A percentile compares a stretch with the other conserved stretches of the same genome.
These are phyloP conservation scores for Branchipolynoe longqiensis DNA, from an alignment of 2,888 invertebrate genomes.

Conservation along the genomic window DNA sequence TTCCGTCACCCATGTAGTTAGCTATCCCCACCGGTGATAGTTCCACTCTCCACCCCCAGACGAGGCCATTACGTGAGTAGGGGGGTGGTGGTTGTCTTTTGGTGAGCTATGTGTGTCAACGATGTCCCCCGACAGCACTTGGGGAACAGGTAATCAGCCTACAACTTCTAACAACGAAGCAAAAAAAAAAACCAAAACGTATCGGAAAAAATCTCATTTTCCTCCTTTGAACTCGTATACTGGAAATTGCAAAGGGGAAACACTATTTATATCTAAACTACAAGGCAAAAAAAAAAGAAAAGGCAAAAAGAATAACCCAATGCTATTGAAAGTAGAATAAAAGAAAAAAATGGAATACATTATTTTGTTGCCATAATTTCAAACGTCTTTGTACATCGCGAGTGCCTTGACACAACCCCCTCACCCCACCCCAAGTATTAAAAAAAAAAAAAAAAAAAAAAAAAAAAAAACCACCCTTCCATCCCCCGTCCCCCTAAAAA, in stretches of 20 bases:
- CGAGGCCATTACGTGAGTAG: constrained; percentile 20
- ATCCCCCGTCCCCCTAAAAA: constrained; percentile 20
- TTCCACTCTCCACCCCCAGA: constrained; percentile 15
- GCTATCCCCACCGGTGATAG: background rate
- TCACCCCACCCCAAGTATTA: too few species aligned
- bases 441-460: too few species aligned
- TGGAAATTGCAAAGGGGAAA: constrained; percentile 30
- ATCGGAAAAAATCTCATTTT: constrained; percentile 53
- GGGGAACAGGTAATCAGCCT: constrained; percentile 10
- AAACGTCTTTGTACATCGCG: background rate
- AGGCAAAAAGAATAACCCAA: too few species aligned
- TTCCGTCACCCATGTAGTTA: constrained; percentile 10
- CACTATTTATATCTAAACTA: background rate
- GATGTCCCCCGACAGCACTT: background rate
- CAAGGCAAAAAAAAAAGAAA: constrained; percentile 17
- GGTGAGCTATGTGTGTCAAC: background rate
- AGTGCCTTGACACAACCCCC: background rate
- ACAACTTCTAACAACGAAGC: constrained; percentile 29
- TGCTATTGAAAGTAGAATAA: constrained; percentile 47
- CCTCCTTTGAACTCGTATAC: constrained; percentile 26
- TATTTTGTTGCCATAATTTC: constrained; percentile 15
- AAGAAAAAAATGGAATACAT: background rate
- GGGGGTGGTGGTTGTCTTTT: constrained; percentile 35
- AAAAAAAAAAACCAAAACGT: too few species aligned
- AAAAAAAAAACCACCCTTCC: too few species aligned